These are phyloP conservation scores for Athetis lepigone DNA, from an alignment of 2,888 invertebrate species.

Conservation along the genomic window DNA sequence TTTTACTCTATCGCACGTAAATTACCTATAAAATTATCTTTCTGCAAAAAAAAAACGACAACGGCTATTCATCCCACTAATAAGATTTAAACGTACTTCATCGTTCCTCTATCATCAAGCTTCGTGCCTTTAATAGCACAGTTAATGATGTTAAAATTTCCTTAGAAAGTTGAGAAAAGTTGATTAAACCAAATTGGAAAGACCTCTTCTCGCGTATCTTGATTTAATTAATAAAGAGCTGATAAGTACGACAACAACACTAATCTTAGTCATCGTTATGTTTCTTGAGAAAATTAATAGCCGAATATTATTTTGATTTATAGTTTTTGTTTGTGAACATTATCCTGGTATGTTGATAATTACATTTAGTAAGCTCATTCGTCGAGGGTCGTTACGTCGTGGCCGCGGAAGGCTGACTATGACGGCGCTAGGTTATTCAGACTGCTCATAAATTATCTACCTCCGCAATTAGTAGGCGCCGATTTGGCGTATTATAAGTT, in stretches of 20 bases:
- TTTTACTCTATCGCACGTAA: constrained; percentile 85
- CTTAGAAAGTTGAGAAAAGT: constrained; percentile 64
- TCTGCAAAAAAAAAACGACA: constrained; percentile 75
- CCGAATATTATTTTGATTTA: constrained; percentile 1
- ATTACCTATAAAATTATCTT: constrained; percentile 85
- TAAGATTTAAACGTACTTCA: constrained; percentile 76
- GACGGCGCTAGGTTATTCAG: constrained; percentile 76
- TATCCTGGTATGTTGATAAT: constrained; percentile 32
- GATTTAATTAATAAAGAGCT: constrained; percentile 38
- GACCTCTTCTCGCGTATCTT: constrained; percentile 28
- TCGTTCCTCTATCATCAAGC: constrained; percentile 65
- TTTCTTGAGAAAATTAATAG: constrained; percentile 16
- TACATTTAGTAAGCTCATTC: constrained; percentile 46
- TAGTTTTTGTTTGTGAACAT: constrained; percentile 26
- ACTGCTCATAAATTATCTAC: constrained; percentile 84
- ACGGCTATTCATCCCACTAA: constrained; percentile 73
- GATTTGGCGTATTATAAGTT: constrained; percentile 84
- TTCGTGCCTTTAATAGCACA: constrained; percentile 58
- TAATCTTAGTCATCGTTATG: constrained; percentile 27
- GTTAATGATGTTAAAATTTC: constrained; percentile 61
- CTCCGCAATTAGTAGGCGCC: constrained; percentile 88
- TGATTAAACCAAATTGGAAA: constrained; percentile 39
- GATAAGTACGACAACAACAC: constrained; percentile 17
- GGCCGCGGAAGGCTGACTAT: constrained; percentile 71
- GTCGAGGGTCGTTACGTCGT: constrained; percentile 65